Base-by-base conservation (phyloP, 1,140 invertebrate species). In the Drosophila repletoides region DNA sequence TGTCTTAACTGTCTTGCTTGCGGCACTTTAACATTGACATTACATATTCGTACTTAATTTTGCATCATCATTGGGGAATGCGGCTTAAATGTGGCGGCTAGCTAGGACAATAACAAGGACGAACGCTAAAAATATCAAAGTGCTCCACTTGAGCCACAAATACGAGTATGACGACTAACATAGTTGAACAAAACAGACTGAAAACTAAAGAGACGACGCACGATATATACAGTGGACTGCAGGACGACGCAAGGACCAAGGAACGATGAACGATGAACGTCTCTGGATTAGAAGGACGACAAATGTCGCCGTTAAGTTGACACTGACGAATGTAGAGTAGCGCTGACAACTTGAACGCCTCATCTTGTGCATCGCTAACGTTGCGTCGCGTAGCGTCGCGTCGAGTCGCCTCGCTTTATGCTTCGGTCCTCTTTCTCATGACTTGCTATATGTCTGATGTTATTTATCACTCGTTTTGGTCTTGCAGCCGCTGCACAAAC, bases 101-200 rank as follows among this genome's bases (percentile, higher is more conserved):
- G 22, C 6, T 28, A 9, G 12, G 33, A 43, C 41, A 51, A 65
- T 40, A 41, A 60, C 52, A 61, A 64, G 38, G 52, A 66, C 68
- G n/a, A 61, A 49, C 22, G 63, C 77, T 76, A 72, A 83, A 76
- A 83, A 81, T 81, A 81, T 73, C 58, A 72, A 76, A 81, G 64
- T 83, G 72, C 69, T 59, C 55, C 69, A 76, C 73, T 81, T 83
- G 77, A 76, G 69, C 64, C 63, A 38, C 73, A 81, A 80, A 81
- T 69, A 38, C 73, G 76, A 80, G 76, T 69, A 83, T 81, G 76
- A 81, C 63, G 43, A 49, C 66, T 60, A 65, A 58, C 65, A 41
- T 19, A 36, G 55, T 46, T 58, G 41, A 58, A 10, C 41, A 24
- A n/a, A n/a, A 45, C 21, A 12, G 22, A 31, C 34, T 5, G 10